Evolutionary conservation across 2,797 vertebrate genomes (phyloP).

Genomic region (Sebastes elongatus): DNA sequence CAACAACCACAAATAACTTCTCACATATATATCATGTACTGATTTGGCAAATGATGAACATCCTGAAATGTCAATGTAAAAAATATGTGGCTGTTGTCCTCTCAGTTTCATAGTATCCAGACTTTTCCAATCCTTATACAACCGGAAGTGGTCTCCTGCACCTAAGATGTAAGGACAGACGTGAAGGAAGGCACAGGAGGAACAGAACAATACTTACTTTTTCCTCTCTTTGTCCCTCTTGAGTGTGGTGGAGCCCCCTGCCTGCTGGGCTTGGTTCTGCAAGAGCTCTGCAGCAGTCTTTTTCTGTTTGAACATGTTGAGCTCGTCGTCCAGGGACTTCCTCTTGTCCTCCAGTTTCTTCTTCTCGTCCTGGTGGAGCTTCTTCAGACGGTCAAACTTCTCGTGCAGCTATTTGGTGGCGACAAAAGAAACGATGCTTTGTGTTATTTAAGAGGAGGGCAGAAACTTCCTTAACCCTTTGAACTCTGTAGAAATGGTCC

Average conservation of each 20-base stretch:
- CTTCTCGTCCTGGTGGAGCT: slow-evolving; percentile 97
- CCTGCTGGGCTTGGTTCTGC: slow-evolving; percentile 94
- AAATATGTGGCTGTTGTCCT: slow-evolving; percentile 6
- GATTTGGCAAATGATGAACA: neutral
- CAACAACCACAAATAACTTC: neutral
- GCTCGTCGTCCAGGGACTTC: slow-evolving; percentile 94
- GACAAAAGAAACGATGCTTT: neutral
- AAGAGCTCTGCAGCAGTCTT: slow-evolving; percentile 96
- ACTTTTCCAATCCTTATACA: neutral
- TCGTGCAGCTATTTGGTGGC: slow-evolving; percentile 88
- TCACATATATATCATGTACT: neutral
- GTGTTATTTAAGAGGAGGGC: neutral
- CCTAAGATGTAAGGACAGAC: slow-evolving; percentile 3
- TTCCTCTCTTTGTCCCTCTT: slow-evolving; percentile 99
- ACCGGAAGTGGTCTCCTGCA: neutral
- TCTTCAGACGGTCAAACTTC: slow-evolving; percentile 98
- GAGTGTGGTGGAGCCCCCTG: slow-evolving; percentile 96
- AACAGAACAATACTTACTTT: slow-evolving; percentile 90
- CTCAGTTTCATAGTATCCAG: neutral
- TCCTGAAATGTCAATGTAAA: neutral
- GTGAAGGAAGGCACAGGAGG: slow-evolving; percentile 4
- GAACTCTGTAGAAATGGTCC: too few relatives aligned
- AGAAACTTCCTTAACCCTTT: neutral
- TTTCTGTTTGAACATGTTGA: slow-evolving; percentile 97
- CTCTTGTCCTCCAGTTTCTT: slow-evolving; percentile 99